A percentile compares a stretch with the other conserved stretches of the same genome.
These are phyloP conservation scores for Hypolimnas misippus DNA, from an alignment of 2,888 invertebrate genomes.

Conservation along the genomic window DNA sequence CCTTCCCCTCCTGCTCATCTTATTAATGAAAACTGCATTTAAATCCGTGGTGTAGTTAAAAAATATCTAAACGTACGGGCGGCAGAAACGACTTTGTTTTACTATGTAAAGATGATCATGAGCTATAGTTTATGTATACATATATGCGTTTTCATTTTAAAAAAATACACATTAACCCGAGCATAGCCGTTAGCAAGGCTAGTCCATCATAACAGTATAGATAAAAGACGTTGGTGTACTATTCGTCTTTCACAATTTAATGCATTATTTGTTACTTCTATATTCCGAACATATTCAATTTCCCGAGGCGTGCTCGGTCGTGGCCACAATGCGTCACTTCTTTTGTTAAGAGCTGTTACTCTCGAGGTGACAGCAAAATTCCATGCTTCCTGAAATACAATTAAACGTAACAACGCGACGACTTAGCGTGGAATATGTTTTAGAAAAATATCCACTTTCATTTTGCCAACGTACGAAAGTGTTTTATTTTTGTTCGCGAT, in stretches of 20 bases:
- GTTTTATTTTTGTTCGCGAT: background rate
- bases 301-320: conserved; percentile 30
- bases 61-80: too few relatives aligned
- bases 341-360: conserved; percentile 21
- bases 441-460: background rate
- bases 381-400: conserved; percentile 25
- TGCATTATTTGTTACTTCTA: conserved; percentile 1
- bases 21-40: too few relatives aligned
- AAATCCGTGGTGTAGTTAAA: too few relatives aligned
- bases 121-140: too few relatives aligned
- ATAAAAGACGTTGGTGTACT: background rate
- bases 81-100: too few relatives aligned
- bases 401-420: background rate
- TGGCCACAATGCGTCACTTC: conserved; percentile 27
- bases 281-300: conserved; percentile 28
- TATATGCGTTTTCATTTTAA: too few relatives aligned
- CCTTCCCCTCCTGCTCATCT: too few relatives aligned
- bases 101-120: too few relatives aligned
- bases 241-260: background rate
- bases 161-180: too few relatives aligned
- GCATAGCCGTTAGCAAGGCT: too few relatives aligned
- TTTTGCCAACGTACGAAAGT: background rate
- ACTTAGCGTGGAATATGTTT: background rate
- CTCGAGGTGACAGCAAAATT: conserved; percentile 23
- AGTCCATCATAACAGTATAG: too few relatives aligned